A percentile compares a stretch with the other conserved stretches of the same genome.
phyloP scores from a whole-genome alignment of 2,113 vertebrate species.

The Alces alces region DNA sequence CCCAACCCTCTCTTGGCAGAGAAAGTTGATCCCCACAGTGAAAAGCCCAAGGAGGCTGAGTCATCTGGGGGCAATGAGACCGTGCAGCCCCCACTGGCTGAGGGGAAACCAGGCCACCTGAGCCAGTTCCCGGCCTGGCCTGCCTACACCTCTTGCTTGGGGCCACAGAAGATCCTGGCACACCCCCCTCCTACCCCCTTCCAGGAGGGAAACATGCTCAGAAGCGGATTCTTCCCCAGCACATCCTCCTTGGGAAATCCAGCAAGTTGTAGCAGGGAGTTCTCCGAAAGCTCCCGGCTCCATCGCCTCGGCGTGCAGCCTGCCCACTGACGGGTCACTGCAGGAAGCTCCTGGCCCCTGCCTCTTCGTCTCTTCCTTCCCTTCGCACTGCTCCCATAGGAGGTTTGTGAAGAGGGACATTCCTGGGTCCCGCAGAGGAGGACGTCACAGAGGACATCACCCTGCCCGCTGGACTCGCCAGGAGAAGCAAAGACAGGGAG shows the following conservation, averaged over 20 bases:
- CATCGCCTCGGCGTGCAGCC: fast-evolving
- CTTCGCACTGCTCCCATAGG: background rate
- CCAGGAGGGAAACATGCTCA: too few relatives aligned
- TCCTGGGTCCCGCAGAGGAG: background rate
- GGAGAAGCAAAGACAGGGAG: background rate
- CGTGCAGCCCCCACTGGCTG: fast-evolving
- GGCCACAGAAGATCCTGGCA: background rate
- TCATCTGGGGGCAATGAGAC: background rate
- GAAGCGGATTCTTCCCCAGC: background rate
- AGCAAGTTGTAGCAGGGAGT: background rate
- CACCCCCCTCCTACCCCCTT: background rate
- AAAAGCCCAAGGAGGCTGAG: background rate
- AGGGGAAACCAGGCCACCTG: background rate
- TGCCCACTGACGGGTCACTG: background rate
- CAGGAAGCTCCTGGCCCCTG: background rate
- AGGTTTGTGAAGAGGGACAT: background rate
- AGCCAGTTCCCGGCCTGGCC: background rate
- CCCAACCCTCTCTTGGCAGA: background rate
- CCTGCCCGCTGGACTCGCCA: fast-evolving
- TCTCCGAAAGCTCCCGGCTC: background rate
- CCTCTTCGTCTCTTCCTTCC: background rate
- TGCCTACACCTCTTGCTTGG: background rate
- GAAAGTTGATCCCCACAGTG: too few relatives aligned
- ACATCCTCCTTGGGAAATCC: background rate
- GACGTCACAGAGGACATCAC: background rate